Evolutionary conservation across 2,888 invertebrate species (phyloP).

Genomic region (Dinocampus coccinellae): DNA sequence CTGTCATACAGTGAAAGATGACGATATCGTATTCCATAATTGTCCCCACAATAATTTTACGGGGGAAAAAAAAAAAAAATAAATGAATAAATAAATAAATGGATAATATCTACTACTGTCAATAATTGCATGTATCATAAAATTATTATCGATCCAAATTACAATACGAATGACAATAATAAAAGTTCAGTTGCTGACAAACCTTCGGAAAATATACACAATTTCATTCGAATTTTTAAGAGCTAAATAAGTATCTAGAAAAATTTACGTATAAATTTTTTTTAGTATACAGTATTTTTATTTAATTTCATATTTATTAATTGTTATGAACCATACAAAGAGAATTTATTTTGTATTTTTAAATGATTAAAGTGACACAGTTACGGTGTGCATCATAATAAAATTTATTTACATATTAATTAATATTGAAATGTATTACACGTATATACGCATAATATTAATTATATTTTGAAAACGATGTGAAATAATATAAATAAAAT

Average conservation of each 20-base stretch:
- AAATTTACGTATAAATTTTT: too few species aligned
- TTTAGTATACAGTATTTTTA: too few species aligned
- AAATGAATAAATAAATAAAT: too few species aligned
- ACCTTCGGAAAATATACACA: not conserved
- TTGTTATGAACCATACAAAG: not conserved
- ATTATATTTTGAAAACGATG: not conserved
- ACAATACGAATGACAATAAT: not conserved
- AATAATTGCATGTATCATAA: not conserved
- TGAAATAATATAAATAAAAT: not conserved
- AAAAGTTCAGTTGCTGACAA: not conserved
- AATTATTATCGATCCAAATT: not conserved
- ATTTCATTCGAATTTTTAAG: too few species aligned
- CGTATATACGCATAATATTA: not conserved
- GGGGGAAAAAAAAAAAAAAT: not conserved
- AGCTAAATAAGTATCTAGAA: too few species aligned
- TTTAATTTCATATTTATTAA: too few species aligned
- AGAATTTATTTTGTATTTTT: slow-evolving; percentile 22
- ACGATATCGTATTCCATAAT: not conserved
- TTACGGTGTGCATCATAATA: slow-evolving; percentile 16
- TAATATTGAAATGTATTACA: too few species aligned
- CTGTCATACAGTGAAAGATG: not conserved
- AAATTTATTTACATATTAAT: not conserved
- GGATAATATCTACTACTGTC: not conserved
- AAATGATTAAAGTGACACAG: slow-evolving; percentile 38
- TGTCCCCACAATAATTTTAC: not conserved